Evolutionary conservation across 2,888 invertebrate species (phyloP), one percentile per base, ranked within the genome.

Genomic region (Noctua fimbriata): DNA sequence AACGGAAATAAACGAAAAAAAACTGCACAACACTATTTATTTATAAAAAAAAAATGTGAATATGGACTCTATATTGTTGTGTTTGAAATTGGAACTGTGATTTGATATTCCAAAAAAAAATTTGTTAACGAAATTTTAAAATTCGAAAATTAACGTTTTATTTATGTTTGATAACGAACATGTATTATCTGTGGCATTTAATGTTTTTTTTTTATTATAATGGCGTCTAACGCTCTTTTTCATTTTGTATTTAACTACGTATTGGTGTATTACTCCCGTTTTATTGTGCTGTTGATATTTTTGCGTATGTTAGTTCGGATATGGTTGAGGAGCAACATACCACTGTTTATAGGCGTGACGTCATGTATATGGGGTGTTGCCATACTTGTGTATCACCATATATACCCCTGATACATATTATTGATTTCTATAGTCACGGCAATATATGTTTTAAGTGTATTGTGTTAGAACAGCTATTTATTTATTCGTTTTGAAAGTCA

Each of bases 291-390:
- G 86, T 85, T 85, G 58, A 71, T 88, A 87, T 87, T 86, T 90
- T 89, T 84, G 70, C 78, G 83, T 18, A 91, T 90, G 93, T 93
- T 94, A 97, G 97, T 97, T 97, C 97, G 97, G 90, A 92, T 91
- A 82, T 96, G 97, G 96, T 97, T 97, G 95, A 96, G 97, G 94
- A 97, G 97, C 92, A 97, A 97, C 92, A 95, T 98, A 97, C 98
- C 98, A 92, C 97, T 98, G 96, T 98, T 98, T 97, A 98, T 98
- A 97, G 98, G 99, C 96, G 98, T 98, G 95, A 98, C 98, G 94
- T 98, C 98, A 94, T 98, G 98, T 97, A 97, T 99, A 96, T 98
- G 98, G 98, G 98, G 98, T 95, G 95, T 97, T 67, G 96, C 96
- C n/a, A 94, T 97, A 80, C 93, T 97, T 76, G 94, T 96, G 6